phyloP scores from a whole-genome alignment of 2,888 invertebrate genomes.

The Theodoxus fluviatilis region DNA sequence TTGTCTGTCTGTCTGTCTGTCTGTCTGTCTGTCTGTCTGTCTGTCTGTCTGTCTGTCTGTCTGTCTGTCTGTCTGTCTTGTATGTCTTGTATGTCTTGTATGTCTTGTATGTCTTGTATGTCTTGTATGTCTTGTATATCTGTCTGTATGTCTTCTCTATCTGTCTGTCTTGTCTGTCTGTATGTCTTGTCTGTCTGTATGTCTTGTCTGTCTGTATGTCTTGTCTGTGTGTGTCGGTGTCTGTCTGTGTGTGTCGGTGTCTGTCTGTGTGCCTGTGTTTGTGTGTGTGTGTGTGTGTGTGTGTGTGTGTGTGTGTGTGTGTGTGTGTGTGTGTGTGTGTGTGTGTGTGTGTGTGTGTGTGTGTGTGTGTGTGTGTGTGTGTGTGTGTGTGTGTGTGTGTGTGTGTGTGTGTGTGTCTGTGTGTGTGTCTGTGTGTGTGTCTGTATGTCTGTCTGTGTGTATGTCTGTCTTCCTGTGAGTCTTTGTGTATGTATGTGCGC shows the following conservation, averaged over 20 bases:
- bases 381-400: constrained; percentile 14
- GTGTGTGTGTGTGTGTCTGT: constrained; percentile 2
- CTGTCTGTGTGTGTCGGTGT: neutral
- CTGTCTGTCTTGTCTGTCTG: constrained; percentile 1
- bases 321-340: neutral
- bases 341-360: neutral
- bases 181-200: constrained; percentile 2
- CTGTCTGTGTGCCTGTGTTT: neutral
- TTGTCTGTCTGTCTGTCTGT: neutral
- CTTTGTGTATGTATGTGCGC: neutral
- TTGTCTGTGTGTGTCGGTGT: neutral
- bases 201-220: too few species aligned
- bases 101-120: neutral
- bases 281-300: neutral
- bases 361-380: neutral
- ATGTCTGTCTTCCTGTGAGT: neutral
- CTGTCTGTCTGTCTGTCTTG: neutral
- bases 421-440: constrained; percentile 9
- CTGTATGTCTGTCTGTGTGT: neutral
- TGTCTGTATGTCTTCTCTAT: neutral
- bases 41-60: neutral
- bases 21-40: neutral
- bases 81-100: too few species aligned
- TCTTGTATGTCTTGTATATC: neutral
- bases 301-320: neutral